Evolutionary conservation across 2,888 invertebrate genomes (phyloP).

Genomic region (Eremobia ochroleuca): DNA sequence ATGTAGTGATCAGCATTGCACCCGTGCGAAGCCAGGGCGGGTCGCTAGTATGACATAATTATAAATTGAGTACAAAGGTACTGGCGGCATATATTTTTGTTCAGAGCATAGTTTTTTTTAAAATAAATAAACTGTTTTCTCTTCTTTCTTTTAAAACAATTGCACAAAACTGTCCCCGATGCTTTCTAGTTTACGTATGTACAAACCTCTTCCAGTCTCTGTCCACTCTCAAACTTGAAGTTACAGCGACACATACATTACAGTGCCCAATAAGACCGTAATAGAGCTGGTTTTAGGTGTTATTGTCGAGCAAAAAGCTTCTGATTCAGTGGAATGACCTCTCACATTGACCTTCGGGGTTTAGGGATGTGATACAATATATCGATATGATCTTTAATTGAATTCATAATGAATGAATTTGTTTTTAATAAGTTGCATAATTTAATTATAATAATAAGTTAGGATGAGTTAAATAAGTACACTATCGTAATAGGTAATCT

Average conservation of each 20-base stretch:
- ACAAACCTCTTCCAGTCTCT: constrained; percentile 27
- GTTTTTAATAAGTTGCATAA: background rate
- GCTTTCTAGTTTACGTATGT: constrained; percentile 18
- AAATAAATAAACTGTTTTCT: background rate
- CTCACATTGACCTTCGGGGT: constrained; percentile 72
- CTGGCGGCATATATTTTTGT: constrained; percentile 14
- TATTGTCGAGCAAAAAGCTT: constrained; percentile 68
- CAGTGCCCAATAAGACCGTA: constrained; percentile 53
- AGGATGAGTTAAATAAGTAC: too few relatives aligned
- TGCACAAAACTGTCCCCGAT: background rate
- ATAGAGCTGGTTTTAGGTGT: constrained; percentile 58
- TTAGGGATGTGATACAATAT: constrained; percentile 64
- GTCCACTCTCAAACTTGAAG: constrained; percentile 46
- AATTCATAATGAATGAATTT: background rate
- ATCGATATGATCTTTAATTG: constrained; percentile 30
- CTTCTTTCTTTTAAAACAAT: constrained; percentile 12
- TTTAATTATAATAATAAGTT: background rate
- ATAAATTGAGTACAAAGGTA: too few relatives aligned
- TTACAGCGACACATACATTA: constrained; percentile 54
- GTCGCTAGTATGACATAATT: too few relatives aligned
- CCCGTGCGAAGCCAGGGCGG: too few relatives aligned
- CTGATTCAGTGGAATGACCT: constrained; percentile 78
- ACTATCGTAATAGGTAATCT: too few relatives aligned
- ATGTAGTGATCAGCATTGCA: too few relatives aligned
- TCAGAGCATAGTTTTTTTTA: background rate